Evolutionary conservation across 2,888 invertebrate species (phyloP).

Genomic region (Pterostichus niger): DNA sequence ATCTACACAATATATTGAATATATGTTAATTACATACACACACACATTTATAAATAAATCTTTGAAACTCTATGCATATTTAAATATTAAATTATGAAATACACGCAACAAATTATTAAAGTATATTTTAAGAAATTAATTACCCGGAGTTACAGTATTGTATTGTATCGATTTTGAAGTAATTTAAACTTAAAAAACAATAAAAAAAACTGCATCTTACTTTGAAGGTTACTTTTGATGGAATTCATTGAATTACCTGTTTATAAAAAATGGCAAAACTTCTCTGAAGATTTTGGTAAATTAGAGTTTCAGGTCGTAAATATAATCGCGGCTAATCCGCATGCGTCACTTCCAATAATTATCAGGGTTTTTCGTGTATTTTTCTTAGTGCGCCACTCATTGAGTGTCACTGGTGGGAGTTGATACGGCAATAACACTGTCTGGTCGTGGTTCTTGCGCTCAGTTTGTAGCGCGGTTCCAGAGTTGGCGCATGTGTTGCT

Average conservation of each 20-base stretch:
- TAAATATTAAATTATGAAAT: not conserved
- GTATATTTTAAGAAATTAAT: not conserved
- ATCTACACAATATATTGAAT: not conserved
- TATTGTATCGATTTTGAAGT: not conserved
- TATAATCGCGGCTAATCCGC: slow-evolving; percentile 31
- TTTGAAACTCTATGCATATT: not conserved
- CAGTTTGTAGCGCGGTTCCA: slow-evolving; percentile 49
- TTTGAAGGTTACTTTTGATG: not conserved
- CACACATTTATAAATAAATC: slow-evolving; percentile 6
- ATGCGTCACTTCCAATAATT: slow-evolving; percentile 53
- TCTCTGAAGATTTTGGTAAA: not conserved
- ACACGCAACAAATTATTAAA: slow-evolving; percentile 6
- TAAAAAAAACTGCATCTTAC: not conserved
- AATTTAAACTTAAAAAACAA: not conserved
- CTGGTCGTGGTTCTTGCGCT: slow-evolving; percentile 49
- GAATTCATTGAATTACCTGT: too few species aligned
- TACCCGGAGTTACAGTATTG: not conserved
- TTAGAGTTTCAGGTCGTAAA: not conserved
- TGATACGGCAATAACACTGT: slow-evolving; percentile 60
- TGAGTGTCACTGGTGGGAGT: slow-evolving; percentile 62
- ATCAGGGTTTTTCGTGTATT: slow-evolving; percentile 62
- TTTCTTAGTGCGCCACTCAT: slow-evolving; percentile 49
- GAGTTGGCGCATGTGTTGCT: slow-evolving; percentile 49
- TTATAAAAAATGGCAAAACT: not conserved
- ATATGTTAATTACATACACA: not conserved